These are phyloP conservation scores for Serrognathus titanus DNA, from an alignment of 2,888 invertebrate genomes.

Conservation along the genomic window DNA sequence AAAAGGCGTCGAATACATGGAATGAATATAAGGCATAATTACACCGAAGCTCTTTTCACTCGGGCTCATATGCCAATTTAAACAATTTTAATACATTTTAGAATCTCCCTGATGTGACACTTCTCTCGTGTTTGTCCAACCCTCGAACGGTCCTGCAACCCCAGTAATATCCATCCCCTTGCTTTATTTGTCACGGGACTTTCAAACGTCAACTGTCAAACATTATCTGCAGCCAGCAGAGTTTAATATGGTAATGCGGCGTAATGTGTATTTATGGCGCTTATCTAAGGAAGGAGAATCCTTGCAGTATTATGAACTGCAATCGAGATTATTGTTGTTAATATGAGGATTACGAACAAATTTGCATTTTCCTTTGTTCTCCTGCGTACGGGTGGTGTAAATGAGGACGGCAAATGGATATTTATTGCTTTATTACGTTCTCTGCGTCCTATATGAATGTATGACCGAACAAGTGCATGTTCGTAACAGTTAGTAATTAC, in stretches of 20 bases:
- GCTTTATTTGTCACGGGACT: slow-evolving; percentile 22
- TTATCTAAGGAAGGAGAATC: slow-evolving; percentile 26
- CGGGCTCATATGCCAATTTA: neutral
- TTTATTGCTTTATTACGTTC: neutral
- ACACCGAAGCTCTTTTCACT: no score
- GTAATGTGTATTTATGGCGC: slow-evolving; percentile 41
- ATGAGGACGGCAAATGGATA: neutral
- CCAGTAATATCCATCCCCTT: slow-evolving; percentile 20
- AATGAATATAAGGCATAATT: no score
- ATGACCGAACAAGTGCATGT: no score
- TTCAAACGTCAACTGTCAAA: slow-evolving; percentile 25
- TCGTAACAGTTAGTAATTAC: no score
- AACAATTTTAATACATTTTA: slow-evolving; percentile 1
- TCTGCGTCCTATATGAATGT: no score
- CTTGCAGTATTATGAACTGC: slow-evolving; percentile 31
- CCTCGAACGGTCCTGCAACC: slow-evolving; percentile 25
- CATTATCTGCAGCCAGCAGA: slow-evolving; percentile 26
- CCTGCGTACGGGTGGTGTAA: neutral
- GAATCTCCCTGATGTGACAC: neutral
- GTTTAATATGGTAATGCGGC: slow-evolving; percentile 36
- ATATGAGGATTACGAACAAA: slow-evolving; percentile 37
- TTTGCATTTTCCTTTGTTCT: slow-evolving; percentile 37
- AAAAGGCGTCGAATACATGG: no score
- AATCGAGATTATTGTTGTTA: slow-evolving; percentile 40
- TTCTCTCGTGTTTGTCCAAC: slow-evolving; percentile 22